A percentile compares a stretch with the other conserved stretches of the same genome.
phyloP scores from a whole-genome alignment of 2,888 invertebrate species.

The Eupithecia abbreviata region DNA sequence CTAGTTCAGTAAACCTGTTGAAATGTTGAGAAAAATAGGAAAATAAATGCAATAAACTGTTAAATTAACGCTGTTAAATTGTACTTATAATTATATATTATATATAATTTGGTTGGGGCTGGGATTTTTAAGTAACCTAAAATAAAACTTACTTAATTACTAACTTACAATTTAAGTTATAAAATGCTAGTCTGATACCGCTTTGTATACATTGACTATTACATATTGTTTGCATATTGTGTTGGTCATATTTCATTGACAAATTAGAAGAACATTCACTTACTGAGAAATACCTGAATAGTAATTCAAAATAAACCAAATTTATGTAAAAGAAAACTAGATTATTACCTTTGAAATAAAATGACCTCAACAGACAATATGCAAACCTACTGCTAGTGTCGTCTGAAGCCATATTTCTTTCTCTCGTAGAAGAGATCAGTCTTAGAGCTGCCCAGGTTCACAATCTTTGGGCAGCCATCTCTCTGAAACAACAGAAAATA shows the following conservation, averaged over 20 bases:
- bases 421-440: conserved; percentile 99
- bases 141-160: neutral
- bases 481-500: conserved; percentile 85
- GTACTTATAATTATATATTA: too few relatives aligned
- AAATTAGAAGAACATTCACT: neutral
- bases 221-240: conserved; percentile 9
- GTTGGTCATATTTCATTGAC: neutral
- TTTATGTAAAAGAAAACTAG: neutral
- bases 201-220: neutral
- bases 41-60: too few relatives aligned
- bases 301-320: neutral
- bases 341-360: neutral
- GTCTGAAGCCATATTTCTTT: conserved; percentile 99
- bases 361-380: conserved; percentile 29
- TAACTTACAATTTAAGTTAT: conserved; percentile 6
- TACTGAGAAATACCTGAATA: neutral
- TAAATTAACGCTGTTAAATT: too few relatives aligned
- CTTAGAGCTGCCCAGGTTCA: conserved; percentile 99
- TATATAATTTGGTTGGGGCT: neutral
- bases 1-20: too few relatives aligned
- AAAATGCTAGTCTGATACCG: conserved; percentile 2
- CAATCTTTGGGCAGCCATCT: conserved; percentile 99
- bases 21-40: too few relatives aligned
- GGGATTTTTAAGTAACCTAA: neutral
- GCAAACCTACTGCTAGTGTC: conserved; percentile 84